These are phyloP conservation scores for Drosophila ogumai DNA, from an alignment of 1,140 invertebrate species.

Conservation along the genomic window DNA sequence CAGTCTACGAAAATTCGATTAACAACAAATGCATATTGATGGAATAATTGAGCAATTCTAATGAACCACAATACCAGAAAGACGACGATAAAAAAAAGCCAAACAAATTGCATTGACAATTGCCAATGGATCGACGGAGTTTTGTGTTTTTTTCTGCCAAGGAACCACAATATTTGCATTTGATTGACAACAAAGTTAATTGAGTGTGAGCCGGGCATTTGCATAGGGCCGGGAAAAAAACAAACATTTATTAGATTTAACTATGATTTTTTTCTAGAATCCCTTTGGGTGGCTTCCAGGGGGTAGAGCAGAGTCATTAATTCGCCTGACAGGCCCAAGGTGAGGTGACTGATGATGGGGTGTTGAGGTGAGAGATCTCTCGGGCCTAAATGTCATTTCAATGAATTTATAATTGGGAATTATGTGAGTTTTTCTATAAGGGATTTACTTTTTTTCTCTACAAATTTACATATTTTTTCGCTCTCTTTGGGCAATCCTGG, in stretches of 20 bases:
- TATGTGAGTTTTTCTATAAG: constrained; percentile 55
- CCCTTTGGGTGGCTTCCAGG: constrained; percentile 41
- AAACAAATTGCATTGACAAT: constrained; percentile 66
- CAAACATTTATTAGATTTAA: constrained; percentile 81
- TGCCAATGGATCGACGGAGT: constrained; percentile 11
- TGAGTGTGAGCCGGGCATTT: constrained; percentile 71
- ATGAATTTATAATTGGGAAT: constrained; percentile 84
- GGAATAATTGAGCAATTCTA: constrained; percentile 84
- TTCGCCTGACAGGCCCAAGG: constrained; percentile 51
- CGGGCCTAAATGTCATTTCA: constrained; percentile 81
- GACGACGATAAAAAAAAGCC: constrained; percentile 29
- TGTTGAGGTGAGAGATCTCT: constrained; percentile 59
- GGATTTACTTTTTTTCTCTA: constrained; percentile 42
- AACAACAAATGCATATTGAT: constrained; percentile 82
- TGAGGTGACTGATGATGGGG: constrained; percentile 66
- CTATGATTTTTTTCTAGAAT: constrained; percentile 52
- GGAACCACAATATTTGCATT: constrained; percentile 78
- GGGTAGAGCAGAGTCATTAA: constrained; percentile 51
- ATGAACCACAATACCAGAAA: constrained; percentile 70
- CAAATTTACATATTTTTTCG: constrained; percentile 69
- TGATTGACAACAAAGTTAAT: constrained; percentile 84
- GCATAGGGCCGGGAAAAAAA: constrained; percentile 62
- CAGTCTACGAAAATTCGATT: constrained; percentile 68
- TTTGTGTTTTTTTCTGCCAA: constrained; percentile 18
- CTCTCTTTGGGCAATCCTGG: constrained; percentile 36